These are phyloP conservation scores for Cyrtonyx montezumae DNA, from an alignment of 2,113 vertebrate genomes.

Conservation along the genomic window DNA sequence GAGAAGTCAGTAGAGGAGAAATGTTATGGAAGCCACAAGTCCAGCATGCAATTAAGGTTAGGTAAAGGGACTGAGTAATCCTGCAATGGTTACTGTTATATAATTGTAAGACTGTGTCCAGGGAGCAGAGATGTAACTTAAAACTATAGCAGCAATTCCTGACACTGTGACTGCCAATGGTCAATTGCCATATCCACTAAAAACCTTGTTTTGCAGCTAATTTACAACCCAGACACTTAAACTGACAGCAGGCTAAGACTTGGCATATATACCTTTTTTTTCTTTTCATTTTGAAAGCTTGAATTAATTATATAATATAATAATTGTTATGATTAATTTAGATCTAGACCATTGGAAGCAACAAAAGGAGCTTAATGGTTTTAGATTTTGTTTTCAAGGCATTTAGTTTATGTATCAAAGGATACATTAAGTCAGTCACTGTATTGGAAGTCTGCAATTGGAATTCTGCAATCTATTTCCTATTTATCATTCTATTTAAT, in stretches of 20 bases:
- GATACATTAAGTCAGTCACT: neutral
- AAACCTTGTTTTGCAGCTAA: slow-evolving; percentile 61
- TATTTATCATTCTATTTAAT: neutral
- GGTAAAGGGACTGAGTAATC: slow-evolving; percentile 71
- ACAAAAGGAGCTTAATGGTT: neutral
- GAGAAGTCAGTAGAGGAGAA: slow-evolving; percentile 40
- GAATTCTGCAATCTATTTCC: neutral
- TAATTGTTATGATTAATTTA: neutral
- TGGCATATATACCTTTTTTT: neutral
- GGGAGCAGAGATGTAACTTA: slow-evolving; percentile 66
- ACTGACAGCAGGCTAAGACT: slow-evolving; percentile 52
- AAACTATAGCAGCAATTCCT: slow-evolving; percentile 52
- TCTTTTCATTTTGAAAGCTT: slow-evolving; percentile 11
- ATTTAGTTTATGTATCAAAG: neutral
- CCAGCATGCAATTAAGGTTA: slow-evolving; percentile 73
- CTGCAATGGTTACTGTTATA: slow-evolving; percentile 67
- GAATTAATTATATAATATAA: neutral
- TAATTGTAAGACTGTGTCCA: slow-evolving; percentile 58
- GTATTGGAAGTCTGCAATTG: no score
- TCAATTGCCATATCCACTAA: slow-evolving; percentile 70
- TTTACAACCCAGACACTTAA: slow-evolving; percentile 71
- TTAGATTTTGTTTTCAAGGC: neutral
- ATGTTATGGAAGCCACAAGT: slow-evolving; percentile 66
- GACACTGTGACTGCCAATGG: slow-evolving; percentile 61
- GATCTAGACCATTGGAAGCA: neutral